Evolutionary conservation across 2,888 invertebrate genomes (phyloP), one percentile per base, ranked within the genome.

Genomic region (Calliopum simillimum): DNA sequence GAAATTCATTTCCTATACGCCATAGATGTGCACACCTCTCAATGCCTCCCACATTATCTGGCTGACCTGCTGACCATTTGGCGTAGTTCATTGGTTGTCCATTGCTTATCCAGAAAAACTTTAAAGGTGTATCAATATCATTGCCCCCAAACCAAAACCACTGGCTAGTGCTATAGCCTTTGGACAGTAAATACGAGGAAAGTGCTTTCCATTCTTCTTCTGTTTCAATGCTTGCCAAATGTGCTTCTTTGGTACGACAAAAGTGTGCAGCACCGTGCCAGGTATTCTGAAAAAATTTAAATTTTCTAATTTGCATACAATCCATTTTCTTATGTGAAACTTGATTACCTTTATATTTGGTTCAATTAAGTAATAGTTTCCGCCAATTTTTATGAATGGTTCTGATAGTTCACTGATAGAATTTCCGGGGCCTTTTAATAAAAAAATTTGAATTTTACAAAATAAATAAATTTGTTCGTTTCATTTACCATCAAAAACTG

Each of bases 101-200:
- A 0, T 78, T 82, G 1, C 79, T 74, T n/a, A 79, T 70, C 80
- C 80, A 82, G 41, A 77, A 78, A 71, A 82, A 82, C 43, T 79
- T 77, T 3, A 82, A 78, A 21, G 82, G 80, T 0, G 75, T 72
- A 64, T 77, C 76, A 25, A 82, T 71, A 74, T 83, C 83, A 25
- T 78, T 81, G 56, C 77, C 83, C 13, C 51, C 41, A 3, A 43
- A 14, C 46, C 62, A 64, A 64, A 53, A 64, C 64, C 64, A 64
- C 2, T 44, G 19, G 4, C 4, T 33, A 21, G 19, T 16, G 3
- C 16, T 49, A 49, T 49, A 49, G 1, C 53, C 53, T 4, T 13
- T 4, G 13, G 53, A 21, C 4, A 25, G 23, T 41, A 65, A 21
- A 44, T 55, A 53, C 14, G 14, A 12, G 21, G 53, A 41, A 44